Percentiles rank a stretch among this genome's conserved stretches.
phyloP scores from a whole-genome alignment of 2,888 invertebrate species.

The Sipunculus nudus region DNA sequence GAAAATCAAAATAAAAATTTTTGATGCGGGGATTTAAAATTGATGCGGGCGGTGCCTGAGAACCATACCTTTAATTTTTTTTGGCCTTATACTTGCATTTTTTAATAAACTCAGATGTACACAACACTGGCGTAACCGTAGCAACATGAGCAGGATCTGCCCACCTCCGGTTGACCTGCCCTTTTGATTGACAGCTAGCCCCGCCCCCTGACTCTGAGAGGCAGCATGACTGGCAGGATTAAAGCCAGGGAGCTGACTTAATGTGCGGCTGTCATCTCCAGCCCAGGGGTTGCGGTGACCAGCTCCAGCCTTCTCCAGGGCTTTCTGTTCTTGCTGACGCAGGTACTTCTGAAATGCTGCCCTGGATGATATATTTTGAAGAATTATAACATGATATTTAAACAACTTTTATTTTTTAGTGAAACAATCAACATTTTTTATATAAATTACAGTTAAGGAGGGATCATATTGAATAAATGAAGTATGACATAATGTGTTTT shows the following conservation, averaged over 20 bases:
- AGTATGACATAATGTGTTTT: too few species aligned
- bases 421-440: too few species aligned
- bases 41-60: too few species aligned
- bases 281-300: slow-evolving; percentile 10
- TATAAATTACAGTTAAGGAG: too few species aligned
- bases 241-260: not conserved
- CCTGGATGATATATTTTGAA: slow-evolving; percentile 42
- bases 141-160: slow-evolving; percentile 76
- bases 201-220: too few species aligned
- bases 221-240: slow-evolving; percentile 12
- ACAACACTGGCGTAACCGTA: slow-evolving; percentile 87
- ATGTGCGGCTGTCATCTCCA: slow-evolving; percentile 8
- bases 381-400: too few species aligned
- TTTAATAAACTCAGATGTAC: slow-evolving; percentile 87
- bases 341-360: slow-evolving; percentile 62
- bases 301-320: slow-evolving; percentile 18
- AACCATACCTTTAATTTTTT: too few species aligned
- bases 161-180: slow-evolving; percentile 43
- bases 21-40: too few species aligned
- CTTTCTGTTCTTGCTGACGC: slow-evolving; percentile 57
- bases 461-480: too few species aligned
- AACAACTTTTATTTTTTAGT: too few species aligned
- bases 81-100: slow-evolving; percentile 70
- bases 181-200: too few species aligned
- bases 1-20: too few species aligned